Base-by-base conservation (phyloP, 2,888 invertebrate genomes). In the Ypsolopha sequella region DNA sequence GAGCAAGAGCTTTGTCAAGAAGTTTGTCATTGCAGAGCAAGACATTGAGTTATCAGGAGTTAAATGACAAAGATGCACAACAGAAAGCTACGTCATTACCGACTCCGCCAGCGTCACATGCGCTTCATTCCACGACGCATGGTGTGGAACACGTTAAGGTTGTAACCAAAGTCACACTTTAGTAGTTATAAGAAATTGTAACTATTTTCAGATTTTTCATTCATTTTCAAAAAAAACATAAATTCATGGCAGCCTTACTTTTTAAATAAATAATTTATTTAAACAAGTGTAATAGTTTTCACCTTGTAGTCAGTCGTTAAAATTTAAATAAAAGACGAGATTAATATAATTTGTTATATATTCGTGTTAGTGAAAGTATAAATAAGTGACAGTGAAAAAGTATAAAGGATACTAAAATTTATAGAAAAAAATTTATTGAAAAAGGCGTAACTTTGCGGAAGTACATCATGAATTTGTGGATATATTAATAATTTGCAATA, bases 11-110 rank as follows among this genome's bases (percentile, higher is more conserved):
- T 0, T 75, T 93, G 48, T 92, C 92, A 58, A 80, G 93, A 56
- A 92, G 92, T 60, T 68, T 93, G 43, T 92, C 92, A 8, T 68
- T 93, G 51, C 93, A 93, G 65, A 92, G 92, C 68, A 92, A 92
- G 68, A 92, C 92, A 51, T 89, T 92, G 8, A 92, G 92, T 63
- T 93, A 93, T 66, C 92, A 93, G 82, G 92, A 92, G 53, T 74
- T 93, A 8, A 85, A 77, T 45, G 86, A 86, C 53, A 86, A 86
- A 51, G 81, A 84, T 7, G 9, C 43, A 0, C 62, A 69, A 8
- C 79, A 78, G 54, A 85, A 82, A 53, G 58, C 81, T 0, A 78
- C 78, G 0, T 80, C 84, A 0, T 58, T 86, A 6, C 82, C 84
- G 0, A 79, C 80, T 0, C 84, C 82, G 0, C 82, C 84, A 0